Evolutionary conservation across 2,113 vertebrate species (phyloP), one percentile per base, ranked within the genome.

Genomic region (Brachirus orientalis): DNA sequence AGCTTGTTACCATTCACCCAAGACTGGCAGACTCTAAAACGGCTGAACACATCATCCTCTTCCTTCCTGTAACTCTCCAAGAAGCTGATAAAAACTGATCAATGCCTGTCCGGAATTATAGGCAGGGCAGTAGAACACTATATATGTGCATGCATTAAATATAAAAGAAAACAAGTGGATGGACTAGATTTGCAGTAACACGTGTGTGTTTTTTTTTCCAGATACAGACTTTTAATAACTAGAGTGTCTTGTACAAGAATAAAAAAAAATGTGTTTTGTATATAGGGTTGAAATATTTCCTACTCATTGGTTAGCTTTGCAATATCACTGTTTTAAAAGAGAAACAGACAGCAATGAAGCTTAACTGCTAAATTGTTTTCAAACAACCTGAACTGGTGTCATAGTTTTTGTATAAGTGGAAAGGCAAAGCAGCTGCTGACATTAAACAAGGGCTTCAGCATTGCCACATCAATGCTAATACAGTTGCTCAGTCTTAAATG

Each of bases 11-110:
- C n/a, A n/a, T n/a, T n/a, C n/a, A n/a, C n/a, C n/a, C n/a, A 6
- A 28, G 28, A 28, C 28, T 28, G 28, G 3, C 28, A 44, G 16
- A 47, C 71, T 43, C 58, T 86, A 84, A 88, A 87, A 87, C 76
- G 64, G 79, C 70, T 63, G 76, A 81, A 67, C 51, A 28, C 72
- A 50, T 63, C 54, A 19, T 60, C 69, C 20, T 48, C 70, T n/a
- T n/a, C 55, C 45, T 69, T 78, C 62, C 72, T 46, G 59, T 33
- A 64, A 76, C 41, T 57, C 69, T 65, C 45, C 7, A 48, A 45
- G 63, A 78, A 65, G 56, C 40, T 18, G 20, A 40, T 36, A 11
- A 67, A 22, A 72, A 68, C 10, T 57, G 65, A 86, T 88, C 74
- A 33, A 88, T 87, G 80, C 6, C 48, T 19, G 46, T 52, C 46